Evolutionary conservation across 2,888 invertebrate genomes (phyloP).

Genomic region (Tortricodes alternella): DNA sequence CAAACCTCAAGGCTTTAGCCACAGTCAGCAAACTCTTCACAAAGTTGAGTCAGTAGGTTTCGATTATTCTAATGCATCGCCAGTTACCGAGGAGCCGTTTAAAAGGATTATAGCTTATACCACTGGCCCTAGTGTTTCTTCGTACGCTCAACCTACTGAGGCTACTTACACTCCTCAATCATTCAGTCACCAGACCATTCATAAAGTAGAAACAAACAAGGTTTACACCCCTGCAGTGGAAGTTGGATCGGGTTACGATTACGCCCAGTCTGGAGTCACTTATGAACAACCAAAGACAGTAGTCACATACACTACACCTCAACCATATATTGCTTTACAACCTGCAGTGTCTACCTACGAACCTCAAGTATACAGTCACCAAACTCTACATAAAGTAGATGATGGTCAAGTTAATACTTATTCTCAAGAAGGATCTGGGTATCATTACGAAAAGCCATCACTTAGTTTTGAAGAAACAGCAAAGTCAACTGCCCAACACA

Average conservation of each 20-base stretch:
- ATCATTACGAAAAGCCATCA: constrained; percentile 54
- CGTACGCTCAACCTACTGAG: constrained; percentile 54
- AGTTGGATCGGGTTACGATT: constrained; percentile 31
- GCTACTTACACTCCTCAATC: constrained; percentile 36
- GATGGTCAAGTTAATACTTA: constrained; percentile 51
- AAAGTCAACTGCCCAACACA: constrained; percentile 49
- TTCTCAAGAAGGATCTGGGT: constrained; percentile 47
- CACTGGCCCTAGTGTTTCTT: constrained; percentile 56
- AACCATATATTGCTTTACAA: constrained; percentile 50
- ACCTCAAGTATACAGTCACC: constrained; percentile 59
- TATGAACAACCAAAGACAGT: constrained; percentile 39
- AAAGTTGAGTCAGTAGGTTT: constrained; percentile 56
- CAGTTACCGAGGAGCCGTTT: constrained; percentile 67
- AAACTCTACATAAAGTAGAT: constrained; percentile 64
- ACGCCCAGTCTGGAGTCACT: constrained; percentile 27
- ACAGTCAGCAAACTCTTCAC: constrained; percentile 64
- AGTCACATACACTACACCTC: constrained; percentile 41
- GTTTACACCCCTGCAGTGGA: constrained; percentile 45
- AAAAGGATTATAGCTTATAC: constrained; percentile 71
- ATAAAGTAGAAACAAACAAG: constrained; percentile 53
- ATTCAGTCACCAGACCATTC: constrained; percentile 44
- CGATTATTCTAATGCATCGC: constrained; percentile 59
- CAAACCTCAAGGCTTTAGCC: constrained; percentile 61
- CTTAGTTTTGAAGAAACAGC: constrained; percentile 53
- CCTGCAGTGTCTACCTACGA: constrained; percentile 56